Evolutionary conservation across 2,888 invertebrate species (phyloP), one percentile per base, ranked within the genome.

Genomic region (Lochmaea capreae): DNA sequence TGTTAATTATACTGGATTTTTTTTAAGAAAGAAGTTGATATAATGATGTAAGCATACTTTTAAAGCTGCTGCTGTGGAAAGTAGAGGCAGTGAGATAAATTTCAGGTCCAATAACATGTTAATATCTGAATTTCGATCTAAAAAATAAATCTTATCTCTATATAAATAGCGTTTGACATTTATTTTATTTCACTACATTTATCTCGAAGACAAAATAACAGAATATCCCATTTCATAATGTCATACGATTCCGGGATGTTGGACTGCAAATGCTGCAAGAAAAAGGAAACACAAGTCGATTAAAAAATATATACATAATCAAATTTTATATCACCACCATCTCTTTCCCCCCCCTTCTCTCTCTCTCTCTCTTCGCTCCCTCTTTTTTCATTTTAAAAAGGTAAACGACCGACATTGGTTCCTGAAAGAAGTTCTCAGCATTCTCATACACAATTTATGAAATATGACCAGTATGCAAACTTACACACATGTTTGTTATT

Each of bases 371-470:
- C 22, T 39, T 9, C 8, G 8, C 33, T 39, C 2, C 33, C 65
- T 66, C 61, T 65, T 49, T 22, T 58, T 58, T 70, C 68, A 65
- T 74, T 75, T 76, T 71, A 61, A 69, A 65, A 67, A 78, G 77
- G 78, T 78, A 76, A 79, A 77, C 61, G 77, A 76, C 78, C 78
- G 74, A 71, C 52, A 65, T 71, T 67, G 39, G 73, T 61, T 77
- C 73, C 77, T 49, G 65, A 74, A 74, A 76, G 65, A 70, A 65
- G 65, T 70, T 71, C 70, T 70, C 72, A 39, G 71, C 66, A 72
- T 69, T 76, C 57, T 71, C 78, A 73, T 79, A 77, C 80, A 54
- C 52, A 76, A 73, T 80, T 78, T 73, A 77, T 79, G 78, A 79
- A 80, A 79, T 78, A 80, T 77, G 75, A 76, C 75, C 76, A 67